Base-by-base conservation (phyloP, 2,113 vertebrate genomes). In the Seriola rivoliana region DNA sequence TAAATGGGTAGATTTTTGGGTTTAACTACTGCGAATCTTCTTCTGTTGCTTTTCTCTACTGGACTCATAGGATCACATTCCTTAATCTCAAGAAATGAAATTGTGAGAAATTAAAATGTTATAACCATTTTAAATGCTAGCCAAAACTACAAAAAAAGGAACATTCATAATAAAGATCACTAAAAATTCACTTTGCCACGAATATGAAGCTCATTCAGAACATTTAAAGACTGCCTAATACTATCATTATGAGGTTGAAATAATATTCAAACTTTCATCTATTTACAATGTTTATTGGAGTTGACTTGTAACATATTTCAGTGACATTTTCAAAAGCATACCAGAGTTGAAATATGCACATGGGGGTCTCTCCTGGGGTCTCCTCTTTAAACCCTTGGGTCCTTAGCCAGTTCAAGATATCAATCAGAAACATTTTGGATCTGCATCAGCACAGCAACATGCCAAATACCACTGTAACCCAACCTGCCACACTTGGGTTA, bases 401-500 rank as follows among this genome's bases (percentile, higher is more conserved):
- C 52, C 11, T 4, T n/a, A 59, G n/a, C 21, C 40, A n/a, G 3
- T 64, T 59, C 46, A 12, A 73, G 63, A 84, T 89, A 83, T 80
- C 71, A 77, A 59, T 86, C 63, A 74, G 38, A 83, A 82, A 81
- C 42, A 63, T 77, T 85, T 64, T 80, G 32, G 32, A 64, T 34
- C 7, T 19, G 3, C 54, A 71, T 3, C 38, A 70, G 36, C 25
- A 16, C 2, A 42, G 25, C 42, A 69, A 17, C 85, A 82, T 70
- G 75, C 66, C 80, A 81, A 87, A 85, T 65, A 58, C 54, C 55
- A 12, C 40, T 7, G 78, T 69, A 82, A 88, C 55, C 38, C 3
- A 21, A 88, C 78, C 85, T 75, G 82, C 50, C 64, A 86, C 81
- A 78, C 74, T 42, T 44, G 2, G 40, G 77, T 89, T 77, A 65